Base-by-base conservation (phyloP, 2,113 vertebrate genomes). In the Phaethornis superciliosus region DNA sequence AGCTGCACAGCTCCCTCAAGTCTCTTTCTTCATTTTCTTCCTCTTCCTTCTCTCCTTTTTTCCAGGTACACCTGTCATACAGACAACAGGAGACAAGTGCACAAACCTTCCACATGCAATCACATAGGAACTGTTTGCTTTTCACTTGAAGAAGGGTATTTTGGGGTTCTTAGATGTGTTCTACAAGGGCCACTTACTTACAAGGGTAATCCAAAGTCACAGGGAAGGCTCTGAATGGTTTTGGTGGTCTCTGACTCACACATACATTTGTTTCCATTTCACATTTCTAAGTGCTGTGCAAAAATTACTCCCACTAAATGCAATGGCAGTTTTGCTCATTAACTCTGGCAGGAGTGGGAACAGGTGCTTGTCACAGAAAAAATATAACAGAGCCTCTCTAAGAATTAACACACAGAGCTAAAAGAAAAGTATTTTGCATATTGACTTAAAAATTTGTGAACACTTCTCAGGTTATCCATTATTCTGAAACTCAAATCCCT, bases 41-140 rank as follows among this genome's bases (percentile, higher is more conserved):
- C 90, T 95, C 96, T 93, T 97, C 87, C 83, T 96, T 64, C 71
- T 97, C 93, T 97, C 95, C 62, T 94, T 97, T 94, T 97, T 97
- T 28, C 71, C 94, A 71, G 92, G 80, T 74, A 83, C 56, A 33
- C 62, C 96, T 97, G 65, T 47, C 32, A 74, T 13, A 40, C 30
- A 93, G 65, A 85, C 19, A 91, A 81, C 12, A 94, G 32, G 27
- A 21, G 12, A 32, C 46, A 79, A 79, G 35, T 95, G 49, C 55
- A 85, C 32, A 89, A 87, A 54, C 35, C 21, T 68, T 56, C 65
- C 71, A 40, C 0, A 1, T 52, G 46, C 17, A 79, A 46, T 68
- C 58, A 65, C 0, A 1, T 42, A 20, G 56, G 54, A 72, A 83
- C n/a, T 65, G 35, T 0, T 75, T 67, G 46, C 23, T 79, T 86